Evolutionary conservation across 2,888 invertebrate species (phyloP), one percentile per base, ranked within the genome.

Genomic region (Herminia tarsipennalis): DNA sequence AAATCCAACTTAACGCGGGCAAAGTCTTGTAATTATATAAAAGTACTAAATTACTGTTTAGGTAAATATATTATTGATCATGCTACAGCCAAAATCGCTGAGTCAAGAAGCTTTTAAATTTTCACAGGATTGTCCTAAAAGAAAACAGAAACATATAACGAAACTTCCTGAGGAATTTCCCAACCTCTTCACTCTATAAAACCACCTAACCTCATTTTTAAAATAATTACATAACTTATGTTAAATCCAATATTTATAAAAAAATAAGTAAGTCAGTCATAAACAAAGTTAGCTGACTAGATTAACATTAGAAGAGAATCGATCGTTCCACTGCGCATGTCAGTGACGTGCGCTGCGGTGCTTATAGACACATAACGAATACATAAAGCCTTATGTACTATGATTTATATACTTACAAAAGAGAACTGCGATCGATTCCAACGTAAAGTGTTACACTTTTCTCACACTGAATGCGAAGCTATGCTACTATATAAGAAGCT

Each of bases 311-410:
- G 55, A 60, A 40, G 37, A 41, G 66, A 73, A 73, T 83, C 81
- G 81, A 82, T 76, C 77, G 73, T 1, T 48, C 46, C 54, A 67
- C 37, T 76, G 82, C 81, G 83, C 83, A 77, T 72, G 82, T 42
- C 77, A 52, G 65, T 66, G 70, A 70, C 75, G 72, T 55, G 51
- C 66, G 65, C 53, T 75, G 74, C 74, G 71, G 72, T 63, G 58
- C 44, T 67, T 58, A 67, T 71, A 66, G 64, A 68, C 69, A 70
- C 34, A 48, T 14, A 52, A 33, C 24, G 6, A 27, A 37, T 56
- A 63, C 38, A 66, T 62, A 58, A 58, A 16, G 14, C 21, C 20
- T 46, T 50, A 61, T 65, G 18, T 65, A 40, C 39, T 44, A 46
- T 49, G 43, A 38, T 34, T 39, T 45, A 45, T 45, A 29, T 24